Evolutionary conservation across 1,140 invertebrate genomes (phyloP).

Genomic region (Anadara kagoshimensis): DNA sequence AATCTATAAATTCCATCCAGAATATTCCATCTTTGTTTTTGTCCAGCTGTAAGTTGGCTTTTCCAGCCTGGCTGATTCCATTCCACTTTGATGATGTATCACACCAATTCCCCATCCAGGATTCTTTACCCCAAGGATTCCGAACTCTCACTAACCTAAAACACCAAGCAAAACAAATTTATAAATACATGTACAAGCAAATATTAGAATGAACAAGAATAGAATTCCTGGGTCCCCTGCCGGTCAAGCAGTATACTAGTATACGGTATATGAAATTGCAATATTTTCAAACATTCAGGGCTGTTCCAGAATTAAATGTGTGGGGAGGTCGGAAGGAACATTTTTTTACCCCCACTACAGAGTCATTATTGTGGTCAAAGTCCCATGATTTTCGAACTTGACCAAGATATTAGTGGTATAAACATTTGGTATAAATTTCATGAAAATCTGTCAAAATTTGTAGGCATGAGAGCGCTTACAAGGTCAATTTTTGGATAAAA

Average conservation of each 20-base stretch:
- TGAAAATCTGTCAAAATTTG: too few relatives aligned
- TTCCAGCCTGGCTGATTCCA: constrained; percentile 79
- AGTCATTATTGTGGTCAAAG: too few relatives aligned
- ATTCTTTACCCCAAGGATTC: constrained; percentile 98
- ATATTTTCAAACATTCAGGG: too few relatives aligned
- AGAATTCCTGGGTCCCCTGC: neutral
- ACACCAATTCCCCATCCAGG: constrained; percentile 97
- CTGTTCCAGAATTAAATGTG: too few relatives aligned
- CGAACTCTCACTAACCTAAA: constrained; percentile 84
- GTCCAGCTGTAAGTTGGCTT: constrained; percentile 85
- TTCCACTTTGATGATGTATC: constrained; percentile 89
- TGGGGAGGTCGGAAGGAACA: too few relatives aligned
- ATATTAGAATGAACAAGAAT: neutral
- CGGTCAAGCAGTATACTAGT: neutral
- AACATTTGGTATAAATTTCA: too few relatives aligned
- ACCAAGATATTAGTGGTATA: too few relatives aligned
- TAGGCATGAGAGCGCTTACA: too few relatives aligned
- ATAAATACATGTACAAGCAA: neutral
- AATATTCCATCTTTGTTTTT: constrained; percentile 92
- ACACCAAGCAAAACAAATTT: neutral
- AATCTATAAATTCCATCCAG: constrained; percentile 97
- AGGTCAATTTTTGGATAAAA: too few relatives aligned
- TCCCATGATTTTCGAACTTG: too few relatives aligned
- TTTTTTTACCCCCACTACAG: too few relatives aligned
- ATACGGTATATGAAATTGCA: neutral